Percentiles rank a stretch among this genome's conserved stretches.
Conservation (phyloP, 92 coral and sea anemone species). For the Zoanthus sociatus region DNA sequence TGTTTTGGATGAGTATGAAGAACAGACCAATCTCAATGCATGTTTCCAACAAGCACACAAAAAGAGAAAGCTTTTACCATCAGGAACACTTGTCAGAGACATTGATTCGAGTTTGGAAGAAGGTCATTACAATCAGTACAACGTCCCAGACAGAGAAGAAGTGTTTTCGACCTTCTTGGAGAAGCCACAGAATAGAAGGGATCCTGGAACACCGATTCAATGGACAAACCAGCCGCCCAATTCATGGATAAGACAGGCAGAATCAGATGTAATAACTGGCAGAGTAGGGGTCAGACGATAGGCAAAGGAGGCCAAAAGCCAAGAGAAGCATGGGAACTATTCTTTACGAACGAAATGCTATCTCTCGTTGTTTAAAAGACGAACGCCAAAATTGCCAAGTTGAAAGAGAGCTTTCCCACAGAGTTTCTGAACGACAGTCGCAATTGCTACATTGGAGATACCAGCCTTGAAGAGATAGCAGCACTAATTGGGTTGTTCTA, state of each 20-base stretch:
- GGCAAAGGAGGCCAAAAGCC: background rate
- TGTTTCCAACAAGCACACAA: conserved; percentile 13
- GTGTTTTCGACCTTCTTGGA: conserved; percentile 3
- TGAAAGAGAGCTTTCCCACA: background rate
- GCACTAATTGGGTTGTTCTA: conserved; percentile 14
- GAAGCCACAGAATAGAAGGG: background rate
- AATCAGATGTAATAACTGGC: conserved; percentile 3
- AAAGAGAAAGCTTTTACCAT: background rate
- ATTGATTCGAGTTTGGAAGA: conserved; percentile 17
- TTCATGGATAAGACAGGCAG: background rate
- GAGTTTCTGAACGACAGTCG: conserved; percentile 23
- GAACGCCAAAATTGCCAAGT: background rate
- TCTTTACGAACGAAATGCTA: conserved; percentile 5
- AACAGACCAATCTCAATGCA: background rate
- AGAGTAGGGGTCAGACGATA: conserved; percentile 3
- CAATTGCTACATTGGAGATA: conserved; percentile 3
- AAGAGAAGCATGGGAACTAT: conserved; percentile 21
- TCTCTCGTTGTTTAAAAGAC: conserved; percentile 3
- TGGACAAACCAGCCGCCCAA: conserved; percentile 24
- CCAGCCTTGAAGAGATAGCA: conserved; percentile 8
- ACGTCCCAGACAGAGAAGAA: background rate
- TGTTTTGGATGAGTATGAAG: background rate
- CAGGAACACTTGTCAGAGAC: conserved; percentile 19
- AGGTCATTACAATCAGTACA: conserved; percentile 9
- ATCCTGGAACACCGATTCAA: background rate